Evolutionary conservation across 2,113 vertebrate species (phyloP), one percentile per base, ranked within the genome.

Genomic region (Varanus komodoensis): DNA sequence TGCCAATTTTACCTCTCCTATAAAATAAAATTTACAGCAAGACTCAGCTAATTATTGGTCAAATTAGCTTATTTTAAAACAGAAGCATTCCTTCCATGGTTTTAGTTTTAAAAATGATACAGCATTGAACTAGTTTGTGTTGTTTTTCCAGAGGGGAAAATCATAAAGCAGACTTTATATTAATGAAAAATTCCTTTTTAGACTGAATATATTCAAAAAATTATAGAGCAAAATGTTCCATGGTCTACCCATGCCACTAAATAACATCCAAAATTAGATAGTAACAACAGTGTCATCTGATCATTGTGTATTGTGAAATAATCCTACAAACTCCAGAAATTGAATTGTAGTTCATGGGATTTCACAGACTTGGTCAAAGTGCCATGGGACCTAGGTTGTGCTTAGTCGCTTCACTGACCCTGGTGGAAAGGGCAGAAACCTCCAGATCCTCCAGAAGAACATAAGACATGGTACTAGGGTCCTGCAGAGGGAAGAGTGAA

Each of bases 1-100:
- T 74, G 34, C 87, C 52, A 89, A 23, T 81, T 68, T 71, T 79
- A 27, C 8, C 25, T 90, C 75, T 89, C 74, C 74, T 68, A 50
- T 79, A 52, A 85, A 90, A 90, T 52, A 68, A 80, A 69, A 71
- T 71, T 11, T 48, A 89, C 34, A 9, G 15, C 64, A 69, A 21
- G 32, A 8, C 8, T 11, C 12, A 61, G 14, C 27, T 83, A 27
- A 44, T 73, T 14, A 73, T 82, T 38, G n/a, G 14, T 82, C 82
- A 89, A 74, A 88, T 75, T 14, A 38, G 3, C 8, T 75, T 17
- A 75, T 74, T 74, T 74, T 82, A 54, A 48, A 73, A 52, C 11
- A 34, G 6, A 81, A 64, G 19, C 29, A 23, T 32, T 21, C 52
- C 25, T 54, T 27, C 32, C 48, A n/a, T 29, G 3, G 12, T 19